Percentiles rank a stretch among this genome's conserved stretches.
These are phyloP conservation scores for Tichodroma muraria DNA, from an alignment of 2,113 vertebrate genomes.

Conservation along the genomic window DNA sequence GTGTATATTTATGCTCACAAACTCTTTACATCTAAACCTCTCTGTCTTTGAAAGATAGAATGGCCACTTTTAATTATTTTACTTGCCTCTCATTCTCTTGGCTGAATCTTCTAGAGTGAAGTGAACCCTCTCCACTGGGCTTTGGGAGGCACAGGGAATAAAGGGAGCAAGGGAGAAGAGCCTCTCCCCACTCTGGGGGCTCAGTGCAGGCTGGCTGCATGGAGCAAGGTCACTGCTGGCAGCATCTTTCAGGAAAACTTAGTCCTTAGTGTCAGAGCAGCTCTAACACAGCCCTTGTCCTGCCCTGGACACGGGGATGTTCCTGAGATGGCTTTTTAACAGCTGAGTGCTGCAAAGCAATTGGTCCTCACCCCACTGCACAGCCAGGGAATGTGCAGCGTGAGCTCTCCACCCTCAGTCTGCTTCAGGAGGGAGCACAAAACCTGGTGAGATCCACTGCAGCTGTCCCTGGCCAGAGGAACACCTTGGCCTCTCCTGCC, in stretches of 20 bases:
- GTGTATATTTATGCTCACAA: neutral
- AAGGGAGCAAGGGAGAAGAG: neutral
- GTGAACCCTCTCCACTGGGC: neutral
- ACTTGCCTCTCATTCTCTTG: neutral
- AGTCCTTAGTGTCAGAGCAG: neutral
- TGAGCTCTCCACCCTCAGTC: neutral
- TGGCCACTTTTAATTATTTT: neutral
- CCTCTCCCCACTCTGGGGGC: neutral
- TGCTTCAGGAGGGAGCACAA: neutral
- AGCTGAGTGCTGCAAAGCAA: neutral
- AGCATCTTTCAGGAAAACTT: neutral
- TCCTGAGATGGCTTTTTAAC: neutral
- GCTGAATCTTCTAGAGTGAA: neutral
- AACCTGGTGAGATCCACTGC: neutral
- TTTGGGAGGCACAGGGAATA: neutral
- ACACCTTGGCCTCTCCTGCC: neutral
- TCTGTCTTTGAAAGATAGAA: neutral
- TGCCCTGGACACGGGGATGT: neutral
- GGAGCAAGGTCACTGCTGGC: neutral
- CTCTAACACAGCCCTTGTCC: neutral
- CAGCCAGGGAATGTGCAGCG: neutral
- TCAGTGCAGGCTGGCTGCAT: neutral
- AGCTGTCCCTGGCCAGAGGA: neutral
- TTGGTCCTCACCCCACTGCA: neutral
- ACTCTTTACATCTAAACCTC: neutral